A percentile compares a stretch with the other conserved stretches of the same genome.
These are phyloP conservation scores for Watsonalla cultraria DNA, from an alignment of 2,888 invertebrate genomes.

Conservation along the genomic window DNA sequence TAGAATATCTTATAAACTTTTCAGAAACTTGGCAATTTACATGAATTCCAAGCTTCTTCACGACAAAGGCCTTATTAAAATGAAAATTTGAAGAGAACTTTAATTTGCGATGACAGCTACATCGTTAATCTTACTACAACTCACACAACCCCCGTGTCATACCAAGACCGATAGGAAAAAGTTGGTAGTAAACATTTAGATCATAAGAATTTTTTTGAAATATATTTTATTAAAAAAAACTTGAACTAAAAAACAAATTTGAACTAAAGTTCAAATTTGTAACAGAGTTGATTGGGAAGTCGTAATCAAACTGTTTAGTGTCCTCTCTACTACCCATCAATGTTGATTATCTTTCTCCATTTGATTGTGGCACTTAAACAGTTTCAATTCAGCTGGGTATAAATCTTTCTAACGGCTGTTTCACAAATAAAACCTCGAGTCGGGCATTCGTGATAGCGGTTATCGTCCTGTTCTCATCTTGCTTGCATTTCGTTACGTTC, in stretches of 20 bases:
- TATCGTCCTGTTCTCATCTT: constrained; percentile 56
- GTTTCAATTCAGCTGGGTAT: constrained; percentile 44
- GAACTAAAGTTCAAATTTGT: no score
- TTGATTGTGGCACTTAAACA: constrained; percentile 58
- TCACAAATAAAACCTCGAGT: constrained; percentile 56
- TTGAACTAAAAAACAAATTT: no score
- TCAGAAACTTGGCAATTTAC: constrained; percentile 56
- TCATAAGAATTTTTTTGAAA: no score
- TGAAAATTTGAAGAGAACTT: constrained; percentile 52
- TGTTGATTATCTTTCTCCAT: constrained; percentile 52
- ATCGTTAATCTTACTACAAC: constrained; percentile 64
- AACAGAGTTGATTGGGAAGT: constrained; percentile 22
- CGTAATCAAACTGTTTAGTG: constrained; percentile 32
- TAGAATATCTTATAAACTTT: constrained; percentile 5
- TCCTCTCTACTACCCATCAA: constrained; percentile 25
- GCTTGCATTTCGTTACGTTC: constrained; percentile 48
- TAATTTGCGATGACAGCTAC: constrained; percentile 62
- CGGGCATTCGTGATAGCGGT: constrained; percentile 53
- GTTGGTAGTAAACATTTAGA: constrained; percentile 25
- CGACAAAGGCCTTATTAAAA: constrained; percentile 65
- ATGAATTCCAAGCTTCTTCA: constrained; percentile 52
- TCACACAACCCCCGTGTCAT: constrained; percentile 32
- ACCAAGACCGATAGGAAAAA: constrained; percentile 29
- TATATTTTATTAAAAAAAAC: no score
- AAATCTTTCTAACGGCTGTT: constrained; percentile 63